Evolutionary conservation across 2,113 vertebrate species (phyloP).

Genomic region (Corydoras sp.): DNA sequence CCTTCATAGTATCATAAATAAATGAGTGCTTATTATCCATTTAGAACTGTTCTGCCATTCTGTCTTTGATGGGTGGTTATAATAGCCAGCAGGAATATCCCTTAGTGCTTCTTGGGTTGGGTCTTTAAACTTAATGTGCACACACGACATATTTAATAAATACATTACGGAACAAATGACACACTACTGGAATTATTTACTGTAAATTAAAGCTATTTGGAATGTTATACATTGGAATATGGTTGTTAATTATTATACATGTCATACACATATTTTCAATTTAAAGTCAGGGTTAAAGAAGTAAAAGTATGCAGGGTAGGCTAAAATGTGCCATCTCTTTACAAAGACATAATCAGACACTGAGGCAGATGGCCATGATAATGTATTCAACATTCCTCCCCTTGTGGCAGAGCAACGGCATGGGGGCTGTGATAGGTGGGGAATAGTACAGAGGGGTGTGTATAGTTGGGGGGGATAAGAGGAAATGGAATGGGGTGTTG

Average conservation of each 20-base stretch:
- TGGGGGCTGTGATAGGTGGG: slow-evolving; percentile 15
- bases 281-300: slow-evolving; percentile 4
- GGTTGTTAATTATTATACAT: too few relatives aligned
- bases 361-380: slow-evolving; percentile 56
- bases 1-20: slow-evolving; percentile 79
- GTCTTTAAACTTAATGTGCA: too few relatives aligned
- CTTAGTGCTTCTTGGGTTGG: too few relatives aligned
- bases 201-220: too few relatives aligned
- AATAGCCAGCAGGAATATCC: too few relatives aligned
- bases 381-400: slow-evolving; percentile 56
- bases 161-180: too few relatives aligned
- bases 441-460: too few relatives aligned
- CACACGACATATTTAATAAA: too few relatives aligned
- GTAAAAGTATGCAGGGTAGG: slow-evolving; percentile 49
- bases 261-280: not conserved
- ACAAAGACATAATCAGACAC: slow-evolving; percentile 51
- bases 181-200: too few relatives aligned
- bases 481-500: slow-evolving; percentile 16
- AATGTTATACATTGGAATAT: too few relatives aligned
- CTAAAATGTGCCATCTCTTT: slow-evolving; percentile 54
- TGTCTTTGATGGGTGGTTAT: too few relatives aligned
- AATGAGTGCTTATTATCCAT: slow-evolving; percentile 83
- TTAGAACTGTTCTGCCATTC: slow-evolving; percentile 66
- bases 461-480: slow-evolving; percentile 9
- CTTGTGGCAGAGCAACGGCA: slow-evolving; percentile 40